phyloP scores from a whole-genome alignment of 2,113 vertebrate genomes.

The Galemys pyrenaicus region DNA sequence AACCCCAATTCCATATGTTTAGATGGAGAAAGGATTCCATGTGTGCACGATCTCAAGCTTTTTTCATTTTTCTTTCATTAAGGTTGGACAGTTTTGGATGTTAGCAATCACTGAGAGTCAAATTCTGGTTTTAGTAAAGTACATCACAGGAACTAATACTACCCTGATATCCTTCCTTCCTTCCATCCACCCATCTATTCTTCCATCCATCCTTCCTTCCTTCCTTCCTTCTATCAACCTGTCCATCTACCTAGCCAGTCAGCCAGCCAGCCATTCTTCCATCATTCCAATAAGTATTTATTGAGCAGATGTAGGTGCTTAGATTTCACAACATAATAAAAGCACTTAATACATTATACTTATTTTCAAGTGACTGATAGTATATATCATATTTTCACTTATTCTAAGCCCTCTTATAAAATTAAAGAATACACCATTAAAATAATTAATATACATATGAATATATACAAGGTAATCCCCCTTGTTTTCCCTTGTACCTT shows the following conservation, averaged over 20 bases:
- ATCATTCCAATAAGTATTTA: not conserved
- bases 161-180: not conserved
- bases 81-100: not conserved
- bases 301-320: not conserved
- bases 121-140: not conserved
- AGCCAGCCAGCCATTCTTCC: not conserved
- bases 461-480: too few species aligned
- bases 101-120: not conserved
- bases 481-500: too few species aligned
- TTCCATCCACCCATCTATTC: too few species aligned
- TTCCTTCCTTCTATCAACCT: too few species aligned
- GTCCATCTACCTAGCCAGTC: not conserved
- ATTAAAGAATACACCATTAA: not conserved
- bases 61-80: not conserved
- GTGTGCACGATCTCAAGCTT: not conserved
- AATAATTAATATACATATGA: not conserved
- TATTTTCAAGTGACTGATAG: not conserved
- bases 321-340: not conserved
- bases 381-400: not conserved
- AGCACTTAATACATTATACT: not conserved
- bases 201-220: too few species aligned
- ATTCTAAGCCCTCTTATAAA: not conserved
- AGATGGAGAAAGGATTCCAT: not conserved
- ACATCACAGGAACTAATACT: fast-evolving
- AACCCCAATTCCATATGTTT: not conserved